Evolutionary conservation across 2,797 vertebrate genomes (phyloP), one percentile per base, ranked within the genome.

Genomic region (Acanthis flammea): DNA sequence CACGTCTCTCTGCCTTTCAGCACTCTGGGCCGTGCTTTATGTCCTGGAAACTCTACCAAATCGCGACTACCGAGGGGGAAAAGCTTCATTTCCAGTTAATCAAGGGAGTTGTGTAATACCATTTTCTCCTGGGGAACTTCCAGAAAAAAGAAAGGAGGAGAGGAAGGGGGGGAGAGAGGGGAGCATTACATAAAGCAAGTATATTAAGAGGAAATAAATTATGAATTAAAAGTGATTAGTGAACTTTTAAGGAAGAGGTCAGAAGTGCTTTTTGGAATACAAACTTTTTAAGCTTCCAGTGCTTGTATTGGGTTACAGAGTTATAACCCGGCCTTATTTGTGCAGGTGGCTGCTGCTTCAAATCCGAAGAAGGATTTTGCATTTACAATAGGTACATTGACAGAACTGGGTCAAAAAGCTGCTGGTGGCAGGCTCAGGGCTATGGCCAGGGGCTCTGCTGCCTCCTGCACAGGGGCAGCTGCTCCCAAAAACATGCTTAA

Each of bases 271-370:
- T 97, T 92, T 96, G 92, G 96, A 95, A 96, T 97, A 96, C 96
- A 97, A 91, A 97, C 96, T 97, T 96, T 90, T 95, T 95, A 95
- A 80, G 94, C 95, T 97, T 97, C 97, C 93, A 95, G 95, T 94
- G 73, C 96, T 95, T 96, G 96, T 95, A 96, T 98, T 97, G 31
- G 39, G 95, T 98, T 98, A 97, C 97, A 97, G 89, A 97, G 96
- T 97, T 97, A 97, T 96, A 97, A 97, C 97, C 89, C 47, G 1
- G 89, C 79, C 95, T 97, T 98, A 98, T 98, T 98, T 98, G 94
- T 97, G 97, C 98, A 98, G 98, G 97, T 98, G 98, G 97, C 94
- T 90, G 97, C 97, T 93, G 96, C 94, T 94, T 97, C 97, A 96
- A 93, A 95, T 91, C 97, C 11, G 10, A 97, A 97, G 95, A 96